These are phyloP conservation scores for Endotricha flammealis DNA, from an alignment of 2,888 invertebrate genomes.

Conservation along the genomic window DNA sequence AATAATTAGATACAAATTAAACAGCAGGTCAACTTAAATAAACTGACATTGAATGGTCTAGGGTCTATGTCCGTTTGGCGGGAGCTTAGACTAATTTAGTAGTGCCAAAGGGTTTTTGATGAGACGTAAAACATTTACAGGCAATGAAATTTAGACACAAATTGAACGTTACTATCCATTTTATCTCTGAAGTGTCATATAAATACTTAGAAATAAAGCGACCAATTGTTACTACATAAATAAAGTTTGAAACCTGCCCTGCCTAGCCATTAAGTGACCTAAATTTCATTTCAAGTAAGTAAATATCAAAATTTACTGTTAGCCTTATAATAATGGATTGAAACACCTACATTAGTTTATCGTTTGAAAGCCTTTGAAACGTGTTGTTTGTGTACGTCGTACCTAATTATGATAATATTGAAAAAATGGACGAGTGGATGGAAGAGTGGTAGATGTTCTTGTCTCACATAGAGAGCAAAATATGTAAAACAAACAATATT, in stretches of 20 bases:
- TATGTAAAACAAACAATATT: too few species aligned
- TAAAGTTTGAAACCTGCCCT: not conserved
- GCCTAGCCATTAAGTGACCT: not conserved
- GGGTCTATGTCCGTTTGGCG: not conserved
- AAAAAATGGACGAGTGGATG: too few species aligned
- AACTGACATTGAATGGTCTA: too few species aligned
- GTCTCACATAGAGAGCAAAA: too few species aligned
- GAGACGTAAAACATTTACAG: conserved; percentile 5
- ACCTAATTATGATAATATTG: too few species aligned
- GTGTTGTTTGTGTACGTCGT: not conserved
- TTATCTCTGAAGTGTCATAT: too few species aligned
- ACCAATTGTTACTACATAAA: not conserved
- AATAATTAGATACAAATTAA: too few species aligned
- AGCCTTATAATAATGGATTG: too few species aligned
- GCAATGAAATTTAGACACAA: conserved; percentile 1
- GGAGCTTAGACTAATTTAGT: conserved; percentile 19
- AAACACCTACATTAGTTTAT: conserved; percentile 21
- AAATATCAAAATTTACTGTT: not conserved
- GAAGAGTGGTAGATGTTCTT: too few species aligned
- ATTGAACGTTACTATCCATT: too few species aligned
- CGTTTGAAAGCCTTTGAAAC: conserved; percentile 6
- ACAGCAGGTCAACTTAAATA: too few species aligned
- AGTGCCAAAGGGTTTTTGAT: conserved; percentile 43
- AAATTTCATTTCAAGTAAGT: not conserved
- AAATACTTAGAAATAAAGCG: too few species aligned